Conservation (phyloP, 2,113 vertebrate species). For the Lipophrys pholis region DNA sequence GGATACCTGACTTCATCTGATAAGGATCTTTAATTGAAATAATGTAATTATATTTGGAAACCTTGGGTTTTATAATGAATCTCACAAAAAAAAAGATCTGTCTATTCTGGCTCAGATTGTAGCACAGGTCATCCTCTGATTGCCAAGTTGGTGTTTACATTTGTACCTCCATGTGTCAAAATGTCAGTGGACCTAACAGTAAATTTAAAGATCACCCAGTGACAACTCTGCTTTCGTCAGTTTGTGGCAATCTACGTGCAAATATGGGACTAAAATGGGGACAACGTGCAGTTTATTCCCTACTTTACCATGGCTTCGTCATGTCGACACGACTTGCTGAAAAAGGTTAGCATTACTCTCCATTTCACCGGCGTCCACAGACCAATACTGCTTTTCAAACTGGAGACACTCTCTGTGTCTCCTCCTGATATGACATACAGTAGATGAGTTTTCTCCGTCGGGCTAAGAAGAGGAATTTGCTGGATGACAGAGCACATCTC, state of each 20-base stretch:
- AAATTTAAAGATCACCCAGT: no score
- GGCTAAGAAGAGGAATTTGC: slow-evolving; percentile 71
- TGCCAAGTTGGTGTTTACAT: no score
- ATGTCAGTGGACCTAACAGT: no score
- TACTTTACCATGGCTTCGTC: neutral
- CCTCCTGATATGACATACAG: slow-evolving; percentile 41
- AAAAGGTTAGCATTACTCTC: neutral
- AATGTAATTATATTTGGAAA: neutral
- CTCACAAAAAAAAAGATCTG: no score
- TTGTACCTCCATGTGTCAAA: no score
- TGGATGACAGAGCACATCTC: slow-evolving; percentile 76
- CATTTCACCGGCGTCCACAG: slow-evolving; percentile 2
- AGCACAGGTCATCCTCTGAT: no score
- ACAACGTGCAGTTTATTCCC: no score
- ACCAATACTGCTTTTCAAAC: neutral
- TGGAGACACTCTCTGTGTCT: slow-evolving; percentile 15
- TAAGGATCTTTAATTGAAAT: neutral
- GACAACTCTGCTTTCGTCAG: no score
- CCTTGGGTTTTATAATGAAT: no score
- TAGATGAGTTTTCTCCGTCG: slow-evolving; percentile 43
- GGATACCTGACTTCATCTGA: neutral
- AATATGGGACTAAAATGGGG: no score
- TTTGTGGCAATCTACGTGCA: no score
- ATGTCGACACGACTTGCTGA: neutral
- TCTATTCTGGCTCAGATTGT: no score